Base-by-base conservation (phyloP, 1,140 invertebrate genomes). In the Scaptomyza pallida region DNA sequence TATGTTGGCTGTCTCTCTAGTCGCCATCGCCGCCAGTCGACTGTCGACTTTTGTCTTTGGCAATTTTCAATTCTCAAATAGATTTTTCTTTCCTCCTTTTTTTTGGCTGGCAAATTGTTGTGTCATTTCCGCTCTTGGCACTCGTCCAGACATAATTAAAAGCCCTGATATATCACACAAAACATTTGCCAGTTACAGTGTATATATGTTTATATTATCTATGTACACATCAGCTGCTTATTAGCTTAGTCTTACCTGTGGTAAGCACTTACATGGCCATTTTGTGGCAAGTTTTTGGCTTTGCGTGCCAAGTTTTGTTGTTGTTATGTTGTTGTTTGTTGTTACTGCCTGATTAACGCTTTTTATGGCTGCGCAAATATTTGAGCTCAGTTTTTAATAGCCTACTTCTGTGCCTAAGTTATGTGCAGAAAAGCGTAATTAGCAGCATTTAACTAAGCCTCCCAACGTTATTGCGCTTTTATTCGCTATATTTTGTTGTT, bases 391-490 rank as follows among this genome's bases (percentile, higher is more conserved):
- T 76, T 85, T 86, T 86, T 85, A 85, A 85, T 85, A 67, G 81
- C 35, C 71, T 52, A 72, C 48, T 72, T 60, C 37, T 60, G 60
- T 9, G 60, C 48, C 23, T 41, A 50, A 67, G 62, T 60, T 77
- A 77, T 77, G 76, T 44, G 54, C 75, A 75, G 75, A 50, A 72
- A 68, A 56, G 55, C 79, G 79, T 83, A 83, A 83, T 83, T 83
- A 83, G 75, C 79, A 65, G 74, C 79, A 61, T 83, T 83, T 83
- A 83, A 83, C 79, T 79, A 83, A 83, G 79, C 79, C 75, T 71
- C 75, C 52, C 48, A 48, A 48, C 63, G 8, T 48, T 10, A 9
- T 8, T 51, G 47, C 16, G 44, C 40, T 37, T 19, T 13, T 55
- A 12, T 56, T 6, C 41, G 19, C 15, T 21, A 33, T 33, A 15